phyloP scores from a whole-genome alignment of 92 coral and sea anemone genomes.

The Parazoanthus swiftii region DNA sequence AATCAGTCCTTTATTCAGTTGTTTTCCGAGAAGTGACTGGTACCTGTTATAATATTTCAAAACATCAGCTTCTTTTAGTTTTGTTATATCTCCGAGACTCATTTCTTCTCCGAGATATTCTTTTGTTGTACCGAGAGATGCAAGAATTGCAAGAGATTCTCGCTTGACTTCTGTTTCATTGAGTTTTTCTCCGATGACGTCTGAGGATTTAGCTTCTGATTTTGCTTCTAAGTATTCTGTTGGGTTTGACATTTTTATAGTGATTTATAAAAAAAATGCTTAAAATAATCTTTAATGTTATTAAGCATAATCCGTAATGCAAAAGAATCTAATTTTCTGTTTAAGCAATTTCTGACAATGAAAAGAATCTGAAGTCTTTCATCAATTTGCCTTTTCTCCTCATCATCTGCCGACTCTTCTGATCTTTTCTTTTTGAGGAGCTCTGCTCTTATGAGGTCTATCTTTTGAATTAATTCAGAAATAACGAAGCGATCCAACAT shows the following conservation, averaged over 20 bases:
- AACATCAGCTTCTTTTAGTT: constrained; percentile 27
- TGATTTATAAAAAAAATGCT: background rate
- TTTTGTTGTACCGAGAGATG: background rate
- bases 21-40: constrained; percentile 1
- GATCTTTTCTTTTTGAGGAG: background rate
- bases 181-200: constrained; percentile 23
- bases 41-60: constrained; percentile 29
- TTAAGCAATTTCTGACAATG: constrained; percentile 6
- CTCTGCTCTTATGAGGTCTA: background rate
- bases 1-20: constrained; percentile 13
- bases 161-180: constrained; percentile 26
- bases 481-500: background rate
- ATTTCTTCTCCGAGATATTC: constrained; percentile 28
- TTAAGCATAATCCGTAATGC: background rate
- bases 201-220: background rate
- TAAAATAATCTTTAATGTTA: background rate
- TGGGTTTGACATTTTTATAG: constrained; percentile 18
- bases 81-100: constrained; percentile 12
- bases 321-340: background rate
- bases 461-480: constrained; percentile 5
- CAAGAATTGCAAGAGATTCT: background rate
- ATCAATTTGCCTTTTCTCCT: constrained; percentile 7
- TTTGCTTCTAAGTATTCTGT: constrained; percentile 10
- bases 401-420: constrained; percentile 1
- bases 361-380: constrained; percentile 6